Evolutionary conservation across 2,888 invertebrate species (phyloP).

Genomic region (Tenthredo scrophulariae): DNA sequence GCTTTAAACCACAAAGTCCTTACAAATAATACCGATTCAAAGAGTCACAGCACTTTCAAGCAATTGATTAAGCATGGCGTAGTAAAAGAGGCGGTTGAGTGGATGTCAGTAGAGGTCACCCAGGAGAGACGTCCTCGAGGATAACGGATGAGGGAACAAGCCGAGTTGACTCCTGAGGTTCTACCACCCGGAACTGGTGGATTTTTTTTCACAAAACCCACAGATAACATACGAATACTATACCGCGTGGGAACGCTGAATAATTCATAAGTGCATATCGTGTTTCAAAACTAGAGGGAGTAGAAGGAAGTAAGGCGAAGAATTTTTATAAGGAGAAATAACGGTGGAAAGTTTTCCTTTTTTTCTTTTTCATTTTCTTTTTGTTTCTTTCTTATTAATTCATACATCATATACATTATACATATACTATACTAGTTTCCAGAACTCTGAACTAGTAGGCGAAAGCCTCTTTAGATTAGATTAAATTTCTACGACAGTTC

Average conservation of each 20-base stretch:
- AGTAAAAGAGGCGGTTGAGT: slow-evolving; percentile 15
- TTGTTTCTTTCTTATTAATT: neutral
- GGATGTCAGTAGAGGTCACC: slow-evolving; percentile 38
- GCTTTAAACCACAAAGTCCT: slow-evolving; percentile 29
- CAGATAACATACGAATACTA: neutral
- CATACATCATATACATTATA: neutral
- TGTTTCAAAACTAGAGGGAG: neutral
- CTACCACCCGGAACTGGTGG: neutral
- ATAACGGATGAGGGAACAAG: slow-evolving; percentile 15
- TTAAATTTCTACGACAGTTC: neutral
- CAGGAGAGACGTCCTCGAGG: slow-evolving; percentile 35
- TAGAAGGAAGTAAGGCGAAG: neutral
- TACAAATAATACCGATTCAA: slow-evolving; percentile 36
- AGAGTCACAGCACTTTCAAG: slow-evolving; percentile 38
- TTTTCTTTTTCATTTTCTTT: neutral
- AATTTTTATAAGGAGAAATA: neutral
- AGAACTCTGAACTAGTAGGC: neutral
- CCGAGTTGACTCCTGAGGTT: neutral
- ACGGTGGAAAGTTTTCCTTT: neutral
- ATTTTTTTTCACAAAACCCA: neutral
- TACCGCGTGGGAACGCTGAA: slow-evolving; percentile 1
- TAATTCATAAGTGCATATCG: slow-evolving; percentile 9
- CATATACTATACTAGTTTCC: neutral
- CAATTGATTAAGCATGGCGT: slow-evolving; percentile 44
- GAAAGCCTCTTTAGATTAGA: neutral